Evolutionary conservation across 2,113 vertebrate genomes (phyloP).

Genomic region (Seriola aureovittata): DNA sequence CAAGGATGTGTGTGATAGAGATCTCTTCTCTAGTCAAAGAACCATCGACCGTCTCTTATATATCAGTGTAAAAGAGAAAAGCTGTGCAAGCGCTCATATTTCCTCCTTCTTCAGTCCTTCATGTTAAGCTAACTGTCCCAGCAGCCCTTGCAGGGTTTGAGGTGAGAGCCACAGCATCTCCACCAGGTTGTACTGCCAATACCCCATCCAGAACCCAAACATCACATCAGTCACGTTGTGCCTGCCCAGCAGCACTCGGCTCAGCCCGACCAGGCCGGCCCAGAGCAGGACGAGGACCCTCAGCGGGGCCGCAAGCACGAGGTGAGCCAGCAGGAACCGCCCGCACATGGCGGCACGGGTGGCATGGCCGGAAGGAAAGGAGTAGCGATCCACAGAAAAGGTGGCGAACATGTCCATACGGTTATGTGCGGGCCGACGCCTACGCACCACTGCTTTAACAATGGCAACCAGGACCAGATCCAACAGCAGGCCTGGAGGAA

Average conservation of each 20-base stretch:
- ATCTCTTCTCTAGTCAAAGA: background rate
- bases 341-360: conserved; percentile 94
- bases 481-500: conserved; percentile 88
- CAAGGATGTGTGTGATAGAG: background rate
- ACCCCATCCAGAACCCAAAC: conserved; percentile 95
- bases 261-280: conserved; percentile 91
- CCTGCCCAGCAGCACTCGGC: conserved; percentile 94
- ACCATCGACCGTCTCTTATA: background rate
- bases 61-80: conserved; percentile 12
- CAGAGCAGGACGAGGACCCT: conserved; percentile 93
- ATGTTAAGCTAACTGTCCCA: conserved; percentile 82
- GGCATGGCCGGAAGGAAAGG: conserved; percentile 96
- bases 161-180: conserved; percentile 95
- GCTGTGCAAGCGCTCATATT: background rate
- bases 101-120: background rate
- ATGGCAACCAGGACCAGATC: conserved; percentile 90
- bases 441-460: conserved; percentile 92
- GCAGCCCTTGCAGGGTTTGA: conserved; percentile 85
- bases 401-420: conserved; percentile 99
- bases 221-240: conserved; percentile 96
- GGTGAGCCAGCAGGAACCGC: conserved; percentile 93
- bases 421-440: conserved; percentile 93
- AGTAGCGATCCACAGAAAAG: conserved; percentile 96
- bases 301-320: conserved; percentile 93
- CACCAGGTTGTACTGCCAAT: conserved; percentile 92